These are phyloP conservation scores for Zygothrica quintamaculata DNA, from an alignment of 2,888 invertebrate genomes.

Conservation along the genomic window DNA sequence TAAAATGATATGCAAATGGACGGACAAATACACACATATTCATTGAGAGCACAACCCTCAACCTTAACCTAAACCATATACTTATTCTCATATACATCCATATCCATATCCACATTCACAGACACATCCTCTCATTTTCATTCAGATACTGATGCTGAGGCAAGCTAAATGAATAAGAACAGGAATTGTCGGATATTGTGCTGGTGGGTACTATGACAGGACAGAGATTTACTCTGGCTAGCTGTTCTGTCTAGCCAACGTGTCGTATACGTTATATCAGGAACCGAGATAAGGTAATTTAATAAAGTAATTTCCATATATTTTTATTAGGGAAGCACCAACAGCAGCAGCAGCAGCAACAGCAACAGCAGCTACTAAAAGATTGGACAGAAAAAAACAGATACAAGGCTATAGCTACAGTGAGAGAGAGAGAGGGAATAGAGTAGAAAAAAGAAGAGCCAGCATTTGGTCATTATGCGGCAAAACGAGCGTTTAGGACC, in stretches of 20 bases:
- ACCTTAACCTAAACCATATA: no score
- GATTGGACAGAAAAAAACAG: not conserved
- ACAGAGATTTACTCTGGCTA: conserved; percentile 3
- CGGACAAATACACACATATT: conserved; percentile 6
- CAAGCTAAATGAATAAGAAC: conserved; percentile 58
- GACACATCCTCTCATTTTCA: no score
- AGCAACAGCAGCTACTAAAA: not conserved
- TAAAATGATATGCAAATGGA: conserved; percentile 49
- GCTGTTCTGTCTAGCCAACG: conserved; percentile 1
- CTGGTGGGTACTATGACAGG: conserved; percentile 40
- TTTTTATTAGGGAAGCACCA: conserved; percentile 57
- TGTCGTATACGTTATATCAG: conserved; percentile 52
- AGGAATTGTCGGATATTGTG: conserved; percentile 64
- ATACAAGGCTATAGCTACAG: not conserved
- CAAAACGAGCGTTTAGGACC: not conserved
- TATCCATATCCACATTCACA: not conserved
- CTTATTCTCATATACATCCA: not conserved
- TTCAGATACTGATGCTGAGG: conserved; percentile 20
- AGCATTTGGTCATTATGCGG: not conserved
- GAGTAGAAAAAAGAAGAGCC: not conserved
- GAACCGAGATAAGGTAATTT: conserved; percentile 71
- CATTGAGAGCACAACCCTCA: not conserved
- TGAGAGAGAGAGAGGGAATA: not conserved
- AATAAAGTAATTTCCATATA: conserved; percentile 79
- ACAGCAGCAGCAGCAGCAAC: conserved; percentile 3